These are phyloP conservation scores for Anagrus nilaparvatae DNA, from an alignment of 1,140 invertebrate species.

Conservation along the genomic window DNA sequence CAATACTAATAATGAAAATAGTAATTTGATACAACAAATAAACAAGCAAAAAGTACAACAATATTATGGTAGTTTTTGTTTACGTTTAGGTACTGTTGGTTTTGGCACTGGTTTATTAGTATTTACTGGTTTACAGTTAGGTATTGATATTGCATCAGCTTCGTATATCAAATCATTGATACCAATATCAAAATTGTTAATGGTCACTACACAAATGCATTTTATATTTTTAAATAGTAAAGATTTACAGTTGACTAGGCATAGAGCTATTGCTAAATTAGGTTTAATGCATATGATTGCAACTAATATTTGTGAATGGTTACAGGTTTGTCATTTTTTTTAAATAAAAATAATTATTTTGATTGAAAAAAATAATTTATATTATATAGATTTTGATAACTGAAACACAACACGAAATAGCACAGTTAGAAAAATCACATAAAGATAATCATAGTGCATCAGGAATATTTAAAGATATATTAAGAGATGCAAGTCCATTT, in stretches of 20 bases:
- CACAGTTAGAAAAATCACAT: conserved; percentile 45
- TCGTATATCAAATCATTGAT: conserved; percentile 47
- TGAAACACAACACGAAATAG: conserved; percentile 71
- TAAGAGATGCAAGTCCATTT: conserved; percentile 73
- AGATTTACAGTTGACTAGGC: conserved; percentile 50
- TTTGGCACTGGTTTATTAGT: conserved; percentile 58
- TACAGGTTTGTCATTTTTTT: conserved; percentile 46
- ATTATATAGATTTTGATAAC: conserved; percentile 50
- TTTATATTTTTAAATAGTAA: conserved; percentile 56
- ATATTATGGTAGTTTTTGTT: conserved; percentile 68
- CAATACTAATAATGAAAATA: no score
- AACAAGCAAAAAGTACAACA: no score
- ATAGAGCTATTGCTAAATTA: conserved; percentile 59
- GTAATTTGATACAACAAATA: no score
- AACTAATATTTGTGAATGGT: conserved; percentile 72
- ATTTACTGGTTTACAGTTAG: conserved; percentile 55
- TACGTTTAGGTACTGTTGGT: conserved; percentile 70
- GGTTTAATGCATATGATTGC: conserved; percentile 78
- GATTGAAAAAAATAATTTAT: background rate
- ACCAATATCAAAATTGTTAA: conserved; percentile 45
- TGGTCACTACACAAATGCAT: conserved; percentile 56
- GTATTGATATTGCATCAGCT: conserved; percentile 44
- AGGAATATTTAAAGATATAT: conserved; percentile 52
- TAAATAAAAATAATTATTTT: background rate
- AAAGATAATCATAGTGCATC: no score